Percentiles rank a stretch among this genome's conserved stretches.
phyloP scores from a whole-genome alignment of 2,888 invertebrate species.

The Spisula solida region DNA sequence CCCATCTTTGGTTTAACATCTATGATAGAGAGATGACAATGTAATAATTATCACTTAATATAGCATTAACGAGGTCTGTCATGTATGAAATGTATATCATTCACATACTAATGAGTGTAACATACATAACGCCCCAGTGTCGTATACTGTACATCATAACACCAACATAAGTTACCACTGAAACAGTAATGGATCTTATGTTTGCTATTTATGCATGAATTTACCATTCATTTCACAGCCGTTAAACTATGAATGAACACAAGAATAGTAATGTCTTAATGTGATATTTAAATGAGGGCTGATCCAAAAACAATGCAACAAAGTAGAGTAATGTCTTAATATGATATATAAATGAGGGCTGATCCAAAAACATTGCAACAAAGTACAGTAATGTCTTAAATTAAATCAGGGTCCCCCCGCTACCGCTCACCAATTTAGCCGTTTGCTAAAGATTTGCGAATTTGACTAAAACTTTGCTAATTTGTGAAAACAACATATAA shows the following conservation, averaged over 20 bases:
- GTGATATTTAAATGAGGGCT: no score
- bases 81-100: neutral
- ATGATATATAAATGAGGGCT: no score
- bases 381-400: no score
- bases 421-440: no score
- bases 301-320: no score
- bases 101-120: constrained; percentile 5
- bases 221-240: neutral
- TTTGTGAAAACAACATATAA: no score
- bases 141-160: neutral
- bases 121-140: neutral
- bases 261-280: no score
- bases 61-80: constrained; percentile 16
- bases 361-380: no score
- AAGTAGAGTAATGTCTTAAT: no score
- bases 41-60: constrained; percentile 3
- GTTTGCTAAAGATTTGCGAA: no score
- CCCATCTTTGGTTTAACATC: neutral
- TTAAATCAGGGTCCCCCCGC: no score
- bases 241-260: neutral
- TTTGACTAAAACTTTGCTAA: no score
- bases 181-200: constrained; percentile 1
- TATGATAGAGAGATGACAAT: neutral
- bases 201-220: neutral
- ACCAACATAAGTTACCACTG: neutral